Evolutionary conservation across 2,888 invertebrate species (phyloP), one percentile per base, ranked within the genome.

Genomic region (Colletes collaris): DNA sequence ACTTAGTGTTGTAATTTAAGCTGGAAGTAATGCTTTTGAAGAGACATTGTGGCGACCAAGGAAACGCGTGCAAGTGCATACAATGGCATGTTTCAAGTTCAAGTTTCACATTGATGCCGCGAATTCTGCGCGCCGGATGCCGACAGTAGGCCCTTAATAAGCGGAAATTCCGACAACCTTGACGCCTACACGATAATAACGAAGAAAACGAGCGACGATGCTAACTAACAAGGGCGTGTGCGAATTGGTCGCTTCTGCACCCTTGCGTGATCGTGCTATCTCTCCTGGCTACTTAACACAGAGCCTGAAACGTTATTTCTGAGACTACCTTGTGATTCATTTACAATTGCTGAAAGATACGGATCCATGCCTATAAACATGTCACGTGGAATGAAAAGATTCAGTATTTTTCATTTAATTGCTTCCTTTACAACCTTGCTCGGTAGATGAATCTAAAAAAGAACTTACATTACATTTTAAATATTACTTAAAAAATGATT

Each of bases 151-250:
- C 82, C 70, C 75, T 87, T 85, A 85, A 85, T 84, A 87, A 85
- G 79, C 85, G 85, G 82, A 85, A 86, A 81, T 79, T 75, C 82
- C 81, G 75, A 76, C 75, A 81, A 72, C 81, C 85, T 82, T 79
- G 73, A 76, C 82, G 81, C 79, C 81, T 76, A 58, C 69, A 60
- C 65, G 59, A 65, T 80, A 78, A 76, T 68, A 72, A 74, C 70
- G 69, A 79, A 59, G 73, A 59, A 76, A 77, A 79, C 49, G 59
- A 71, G 65, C 62, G 73, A 65, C 53, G 62, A 79, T 53, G 74
- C 69, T 64, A 59, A 76, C 65, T 79, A 82, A 81, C 77, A 70
- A 73, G 79, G 68, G 64, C 60, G 71, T 58, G n/a, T 16, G 56
- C 67, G 64, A 40, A 71, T 62, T 52, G n/a, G 1, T 35, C 19